Conservation (phyloP, 1,140 invertebrate species). For the Drosophila busckii region DNA sequence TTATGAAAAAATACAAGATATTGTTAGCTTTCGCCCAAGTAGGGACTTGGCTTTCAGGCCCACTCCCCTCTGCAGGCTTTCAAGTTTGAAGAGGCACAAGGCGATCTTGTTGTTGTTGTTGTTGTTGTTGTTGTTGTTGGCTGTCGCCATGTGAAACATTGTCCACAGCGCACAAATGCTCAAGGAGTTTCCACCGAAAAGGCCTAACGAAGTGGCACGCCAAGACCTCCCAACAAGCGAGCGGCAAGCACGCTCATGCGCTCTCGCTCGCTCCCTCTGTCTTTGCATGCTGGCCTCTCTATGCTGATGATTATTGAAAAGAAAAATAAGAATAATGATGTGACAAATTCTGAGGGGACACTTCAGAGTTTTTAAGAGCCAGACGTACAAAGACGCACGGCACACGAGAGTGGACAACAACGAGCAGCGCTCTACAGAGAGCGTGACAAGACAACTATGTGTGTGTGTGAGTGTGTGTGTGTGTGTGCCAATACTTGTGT, state of each 20-base stretch:
- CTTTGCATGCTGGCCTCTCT: slow-evolving; percentile 1
- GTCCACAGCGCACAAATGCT: slow-evolving; percentile 36
- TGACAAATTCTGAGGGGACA: slow-evolving; percentile 73
- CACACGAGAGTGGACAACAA: slow-evolving; percentile 31
- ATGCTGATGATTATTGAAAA: slow-evolving; percentile 63
- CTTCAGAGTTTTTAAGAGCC: slow-evolving; percentile 46
- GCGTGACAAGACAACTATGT: slow-evolving; percentile 57
- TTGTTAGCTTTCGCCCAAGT: too few species aligned
- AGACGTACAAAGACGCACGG: slow-evolving; percentile 14
- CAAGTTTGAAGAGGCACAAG: not conserved
- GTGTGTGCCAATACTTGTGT: slow-evolving; percentile 20
- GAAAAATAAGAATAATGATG: slow-evolving; percentile 76
- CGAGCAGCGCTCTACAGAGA: slow-evolving; percentile 19
- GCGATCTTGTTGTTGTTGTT: too few species aligned
- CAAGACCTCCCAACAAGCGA: slow-evolving; percentile 27
- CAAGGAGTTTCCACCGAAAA: slow-evolving; percentile 63
- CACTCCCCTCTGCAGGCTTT: not conserved
- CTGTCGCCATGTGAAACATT: slow-evolving; percentile 54
- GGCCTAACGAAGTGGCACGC: slow-evolving; percentile 63
- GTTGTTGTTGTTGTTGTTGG: slow-evolving; percentile 34
- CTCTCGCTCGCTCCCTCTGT: not conserved
- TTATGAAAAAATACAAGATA: too few species aligned
- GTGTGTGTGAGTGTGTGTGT: slow-evolving; percentile 9
- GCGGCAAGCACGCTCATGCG: slow-evolving; percentile 1
- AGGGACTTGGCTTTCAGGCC: not conserved